These are phyloP conservation scores for Thalassophryne amazonica DNA, from an alignment of 2,797 vertebrate genomes.

Conservation along the genomic window DNA sequence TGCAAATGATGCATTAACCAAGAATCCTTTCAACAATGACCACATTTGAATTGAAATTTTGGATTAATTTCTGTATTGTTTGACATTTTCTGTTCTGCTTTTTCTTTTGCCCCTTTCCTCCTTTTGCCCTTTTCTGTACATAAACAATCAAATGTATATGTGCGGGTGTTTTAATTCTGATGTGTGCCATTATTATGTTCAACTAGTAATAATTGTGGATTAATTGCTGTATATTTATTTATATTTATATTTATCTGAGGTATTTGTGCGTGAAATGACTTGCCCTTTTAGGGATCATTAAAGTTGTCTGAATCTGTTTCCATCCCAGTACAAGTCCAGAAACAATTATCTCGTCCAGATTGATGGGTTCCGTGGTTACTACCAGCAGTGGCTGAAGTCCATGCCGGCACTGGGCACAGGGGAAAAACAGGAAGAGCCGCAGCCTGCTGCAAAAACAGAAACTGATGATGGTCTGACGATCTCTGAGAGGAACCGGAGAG, in stretches of 20 bases:
- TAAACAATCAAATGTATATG: too few relatives aligned
- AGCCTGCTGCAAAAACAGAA: constrained; percentile 1
- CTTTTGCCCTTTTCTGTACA: neutral
- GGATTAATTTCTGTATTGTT: neutral
- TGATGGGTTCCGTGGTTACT: constrained; percentile 93
- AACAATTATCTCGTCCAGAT: constrained; percentile 92
- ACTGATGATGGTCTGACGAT: constrained; percentile 16
- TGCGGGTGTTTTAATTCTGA: too few relatives aligned
- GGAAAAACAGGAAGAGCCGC: constrained; percentile 9
- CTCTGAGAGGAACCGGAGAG: constrained; percentile 37
- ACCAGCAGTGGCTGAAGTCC: constrained; percentile 86
- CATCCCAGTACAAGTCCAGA: constrained; percentile 84
- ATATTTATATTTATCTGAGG: too few relatives aligned
- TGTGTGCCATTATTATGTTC: too few relatives aligned
- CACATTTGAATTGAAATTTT: too few relatives aligned
- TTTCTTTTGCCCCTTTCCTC: neutral
- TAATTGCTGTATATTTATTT: too few relatives aligned
- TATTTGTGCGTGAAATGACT: too few relatives aligned
- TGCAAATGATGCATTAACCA: too few relatives aligned
- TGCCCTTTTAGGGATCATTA: too few relatives aligned
- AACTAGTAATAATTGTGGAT: too few relatives aligned
- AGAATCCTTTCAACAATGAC: too few relatives aligned
- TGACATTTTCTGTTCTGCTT: neutral
- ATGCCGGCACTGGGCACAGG: constrained; percentile 80
- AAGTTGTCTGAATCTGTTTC: too few relatives aligned